Percentiles rank a stretch among this genome's conserved stretches.
phyloP scores from a whole-genome alignment of 2,888 invertebrate species.

The Rotaria macrura region DNA sequence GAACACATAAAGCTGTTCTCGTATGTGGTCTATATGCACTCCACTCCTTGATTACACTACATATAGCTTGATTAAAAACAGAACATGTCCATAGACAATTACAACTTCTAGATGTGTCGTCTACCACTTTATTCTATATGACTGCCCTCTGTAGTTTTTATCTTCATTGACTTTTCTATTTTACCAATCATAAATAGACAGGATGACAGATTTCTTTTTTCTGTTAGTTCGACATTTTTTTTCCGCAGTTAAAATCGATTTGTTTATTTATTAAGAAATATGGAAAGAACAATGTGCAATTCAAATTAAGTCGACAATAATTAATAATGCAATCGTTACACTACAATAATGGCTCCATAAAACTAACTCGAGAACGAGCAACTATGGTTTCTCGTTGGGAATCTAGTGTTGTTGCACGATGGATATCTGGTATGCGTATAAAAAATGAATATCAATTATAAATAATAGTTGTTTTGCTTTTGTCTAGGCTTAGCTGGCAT shows the following conservation, averaged over 20 bases:
- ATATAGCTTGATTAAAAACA: too few species aligned
- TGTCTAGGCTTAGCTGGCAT: neutral
- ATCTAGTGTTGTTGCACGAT: neutral
- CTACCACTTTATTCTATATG: too few species aligned
- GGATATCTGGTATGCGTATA: neutral
- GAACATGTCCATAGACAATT: too few species aligned
- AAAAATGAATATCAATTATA: neutral
- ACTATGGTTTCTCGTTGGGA: slow-evolving; percentile 14
- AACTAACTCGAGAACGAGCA: slow-evolving; percentile 7
- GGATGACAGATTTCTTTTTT: neutral
- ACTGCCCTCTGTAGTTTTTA: neutral
- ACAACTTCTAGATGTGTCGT: too few species aligned
- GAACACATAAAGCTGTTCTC: too few species aligned
- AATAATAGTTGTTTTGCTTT: too few species aligned
- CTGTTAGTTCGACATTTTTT: neutral
- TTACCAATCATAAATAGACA: neutral
- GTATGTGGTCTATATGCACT: too few species aligned
- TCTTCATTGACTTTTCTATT: neutral
- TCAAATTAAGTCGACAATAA: neutral
- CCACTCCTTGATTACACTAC: too few species aligned
- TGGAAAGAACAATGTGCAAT: neutral
- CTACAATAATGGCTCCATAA: neutral
- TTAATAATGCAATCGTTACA: neutral
- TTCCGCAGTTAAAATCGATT: neutral
- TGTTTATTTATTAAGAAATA: neutral